Base-by-base conservation (phyloP, 2,888 invertebrate species). In the Mactromeris polynyma region DNA sequence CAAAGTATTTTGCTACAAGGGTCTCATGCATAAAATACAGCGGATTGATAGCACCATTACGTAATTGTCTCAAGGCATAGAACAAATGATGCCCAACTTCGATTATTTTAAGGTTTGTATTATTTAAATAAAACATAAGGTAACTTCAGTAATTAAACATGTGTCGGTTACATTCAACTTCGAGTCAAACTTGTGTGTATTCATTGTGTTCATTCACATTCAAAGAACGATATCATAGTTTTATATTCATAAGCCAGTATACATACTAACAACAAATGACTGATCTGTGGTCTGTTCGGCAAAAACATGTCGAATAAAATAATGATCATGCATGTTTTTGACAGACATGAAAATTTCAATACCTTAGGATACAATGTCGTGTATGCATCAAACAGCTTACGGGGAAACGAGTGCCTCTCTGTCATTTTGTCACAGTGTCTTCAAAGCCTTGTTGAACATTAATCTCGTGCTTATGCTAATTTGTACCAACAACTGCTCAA, bases 401-500 rank as follows among this genome's bases (percentile, higher is more conserved):
- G 73, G 73, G 26, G 11, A 73, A 36, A 33, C 19, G 21, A 19
- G 73, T 17, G 19, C 36, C n/a, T 73, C 36, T 33, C 73, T 73
- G 73, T 73, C 73, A 73, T 36, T 73, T 73, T 73, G 73, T 73
- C 73, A 6, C 36, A 9, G 33, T 73, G 73, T 33, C 73, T 73
- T 73, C 73, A 73, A 73, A 73, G 73, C 73, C 9, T 36, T 0
- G 36, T 73, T 14, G 17, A 36, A 33, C 73, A 73, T 33, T 33
- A 31, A 21, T 73, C 73, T 73, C 36, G 73, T 73, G 73, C 36
- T 26, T 73, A 73, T 73, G 73, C 73, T 36, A 73, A 73, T 73
- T 73, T 73, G 26, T 73, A 33, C 21, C 33, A 36, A 17, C 73
- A 73, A 36, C 73, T 33, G 36, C 19, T 31, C 17, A 19, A 36